phyloP scores from a whole-genome alignment of 2,113 vertebrate species.

The Phodopus roborovskii region DNA sequence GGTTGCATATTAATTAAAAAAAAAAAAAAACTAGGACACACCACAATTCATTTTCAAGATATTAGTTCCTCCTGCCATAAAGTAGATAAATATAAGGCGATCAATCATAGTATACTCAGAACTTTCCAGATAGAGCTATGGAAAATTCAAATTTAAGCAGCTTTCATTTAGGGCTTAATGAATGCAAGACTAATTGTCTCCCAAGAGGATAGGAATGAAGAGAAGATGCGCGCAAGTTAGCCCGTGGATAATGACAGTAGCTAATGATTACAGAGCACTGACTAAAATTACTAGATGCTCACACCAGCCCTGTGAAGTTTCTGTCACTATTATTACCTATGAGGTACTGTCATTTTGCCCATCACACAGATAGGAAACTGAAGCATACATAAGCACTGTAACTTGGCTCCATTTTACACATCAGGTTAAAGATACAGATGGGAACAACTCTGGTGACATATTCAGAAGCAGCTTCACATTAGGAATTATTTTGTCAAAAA shows the following conservation, averaged over 20 bases:
- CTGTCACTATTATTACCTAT: neutral
- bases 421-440: neutral
- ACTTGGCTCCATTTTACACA: neutral
- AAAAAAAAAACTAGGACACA: neutral
- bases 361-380: slow-evolving; percentile 14
- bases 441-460: neutral
- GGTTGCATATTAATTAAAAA: neutral
- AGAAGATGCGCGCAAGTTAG: neutral
- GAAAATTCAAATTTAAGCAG: slow-evolving; percentile 55
- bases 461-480: neutral
- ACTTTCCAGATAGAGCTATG: slow-evolving; percentile 15
- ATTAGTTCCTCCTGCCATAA: slow-evolving; percentile 42
- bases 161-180: slow-evolving; percentile 52
- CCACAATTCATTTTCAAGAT: slow-evolving; percentile 32
- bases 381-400: neutral
- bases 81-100: slow-evolving; percentile 47
- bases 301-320: neutral
- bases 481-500: neutral
- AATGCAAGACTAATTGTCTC: slow-evolving; percentile 49
- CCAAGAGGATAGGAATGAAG: neutral
- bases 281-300: neutral
- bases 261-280: neutral
- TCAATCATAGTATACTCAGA: slow-evolving; percentile 15
- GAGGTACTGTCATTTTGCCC: neutral
- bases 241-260: neutral